Base-by-base conservation (phyloP, 2,113 vertebrate species). In the Paramormyrops kingsleyae region DNA sequence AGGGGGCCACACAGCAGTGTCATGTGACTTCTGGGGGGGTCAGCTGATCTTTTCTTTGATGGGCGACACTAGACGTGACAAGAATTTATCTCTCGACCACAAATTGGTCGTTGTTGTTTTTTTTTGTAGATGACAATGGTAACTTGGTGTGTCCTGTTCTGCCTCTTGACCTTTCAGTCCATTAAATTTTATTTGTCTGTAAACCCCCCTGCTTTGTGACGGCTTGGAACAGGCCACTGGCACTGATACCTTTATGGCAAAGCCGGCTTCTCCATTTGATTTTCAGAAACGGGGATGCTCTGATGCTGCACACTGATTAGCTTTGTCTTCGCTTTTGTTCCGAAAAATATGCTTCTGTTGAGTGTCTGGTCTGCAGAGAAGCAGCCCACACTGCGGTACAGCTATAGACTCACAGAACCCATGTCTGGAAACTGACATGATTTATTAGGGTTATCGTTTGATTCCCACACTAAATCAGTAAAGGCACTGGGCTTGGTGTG, bases 371-470 rank as follows among this genome's bases (percentile, higher is more conserved):
- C 74, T 42, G n/a, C 15, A 80, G 17, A 42, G 6, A 6, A 80
- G 35, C 74, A 42, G 74, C 74, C 74, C 13, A 39, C 12, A 5
- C 80, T 24, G 39, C 0, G 35, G n/a, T 10, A 19, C 44, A 24
- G 39, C 27, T 47, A 19, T 4, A 56, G 27, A 15, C 13, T 83
- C 5, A 10, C 83, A 53, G 56, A 27, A 59, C 74, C 44, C 89
- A 90, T 88, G 91, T 93, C 91, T 94, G 91, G 91, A 89, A 90
- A 91, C 80, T 44, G 88, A 92, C 90, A 90, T 93, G 92, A 95
- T 94, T 93, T 92, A 94, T 93, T 88, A 77, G 35, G 42, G 90
- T 93, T 89, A 93, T 92, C 91, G 86, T 93, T 92, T 91, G 87
- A 94, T 90, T 92, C 94, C 89, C 90, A 90, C 39, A 24, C 92